Conservation (phyloP, 2,113 vertebrate species). For the Oostethus manadensis region DNA sequence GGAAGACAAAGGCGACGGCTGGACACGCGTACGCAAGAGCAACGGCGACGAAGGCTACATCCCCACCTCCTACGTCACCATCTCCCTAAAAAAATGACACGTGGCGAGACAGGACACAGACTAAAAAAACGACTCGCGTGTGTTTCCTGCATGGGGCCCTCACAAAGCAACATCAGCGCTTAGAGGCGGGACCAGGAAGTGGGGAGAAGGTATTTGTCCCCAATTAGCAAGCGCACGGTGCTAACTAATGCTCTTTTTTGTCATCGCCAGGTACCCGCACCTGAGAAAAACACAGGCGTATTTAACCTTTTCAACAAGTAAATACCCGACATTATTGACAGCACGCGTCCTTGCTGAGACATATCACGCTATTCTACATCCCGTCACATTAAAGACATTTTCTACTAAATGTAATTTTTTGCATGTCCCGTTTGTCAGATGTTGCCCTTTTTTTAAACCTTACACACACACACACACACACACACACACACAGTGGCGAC, state of each 20-base stretch:
- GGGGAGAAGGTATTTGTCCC: conserved; percentile 6
- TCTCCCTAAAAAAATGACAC: conserved; percentile 70
- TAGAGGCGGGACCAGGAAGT: conserved; percentile 27
- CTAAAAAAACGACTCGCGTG: conserved; percentile 16
- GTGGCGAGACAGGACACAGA: neutral
- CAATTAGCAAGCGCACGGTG: conserved; percentile 23
- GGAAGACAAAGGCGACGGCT: conserved; percentile 86
- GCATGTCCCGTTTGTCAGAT: conserved; percentile 39
- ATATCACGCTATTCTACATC: conserved; percentile 14
- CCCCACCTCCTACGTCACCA: conserved; percentile 83
- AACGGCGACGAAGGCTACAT: conserved; percentile 86
- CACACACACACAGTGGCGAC: conserved; percentile 21
- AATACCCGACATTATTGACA: conserved; percentile 7
- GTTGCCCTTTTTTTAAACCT: conserved; percentile 46
- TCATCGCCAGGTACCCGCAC: conserved; percentile 6
- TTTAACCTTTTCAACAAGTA: conserved; percentile 6
- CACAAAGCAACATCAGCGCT: conserved; percentile 23
- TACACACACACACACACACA: conserved; percentile 40
- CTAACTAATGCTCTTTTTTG: conserved; percentile 25
- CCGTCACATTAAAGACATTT: conserved; percentile 16
- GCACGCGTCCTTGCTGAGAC: conserved; percentile 33
- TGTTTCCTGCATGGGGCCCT: conserved; percentile 28
- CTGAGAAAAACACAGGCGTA: conserved; percentile 19
- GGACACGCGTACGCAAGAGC: conserved; percentile 81
- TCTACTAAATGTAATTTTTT: conserved; percentile 70